Evolutionary conservation across 2,113 vertebrate genomes (phyloP).

Genomic region (Ovis aries): ARS-UI_Ramb_v3.0 NC_056059.1:41415001-41415500

Average conservation of each 20-base stretch:
- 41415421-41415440: background rate
- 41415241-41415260: background rate
- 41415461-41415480: background rate
- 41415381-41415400: background rate
- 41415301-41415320: background rate
- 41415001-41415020: background rate
- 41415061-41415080: background rate
- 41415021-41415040: background rate
- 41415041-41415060: background rate
- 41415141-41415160: background rate
- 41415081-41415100: background rate
- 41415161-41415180: background rate
- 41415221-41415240: background rate
- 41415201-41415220: background rate
- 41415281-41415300: background rate
- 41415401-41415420: background rate
- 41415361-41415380: accelerated
- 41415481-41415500: background rate
- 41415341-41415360: background rate
- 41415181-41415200: background rate
- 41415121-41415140: too few species aligned
- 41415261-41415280: background rate
- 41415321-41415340: background rate
- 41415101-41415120: too few species aligned
- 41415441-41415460: background rate